Conservation (phyloP, 2,888 invertebrate genomes). For the Tetheella fluctuosa region DNA sequence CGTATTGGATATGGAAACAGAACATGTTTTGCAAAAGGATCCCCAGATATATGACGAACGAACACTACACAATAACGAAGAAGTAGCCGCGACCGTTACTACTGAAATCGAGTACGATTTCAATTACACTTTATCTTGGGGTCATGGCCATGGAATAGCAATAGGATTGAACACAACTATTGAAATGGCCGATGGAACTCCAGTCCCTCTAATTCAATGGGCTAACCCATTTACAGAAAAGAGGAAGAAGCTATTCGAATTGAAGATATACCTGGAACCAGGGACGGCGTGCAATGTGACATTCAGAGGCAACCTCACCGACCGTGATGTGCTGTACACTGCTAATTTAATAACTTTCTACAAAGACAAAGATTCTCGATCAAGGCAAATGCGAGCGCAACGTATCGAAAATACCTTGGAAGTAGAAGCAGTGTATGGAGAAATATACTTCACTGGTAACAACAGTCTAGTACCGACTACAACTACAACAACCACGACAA, state of each 20-base stretch:
- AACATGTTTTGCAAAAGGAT: slow-evolving; percentile 75
- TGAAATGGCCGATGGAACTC: slow-evolving; percentile 82
- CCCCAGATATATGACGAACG: slow-evolving; percentile 82
- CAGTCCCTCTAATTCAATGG: slow-evolving; percentile 87
- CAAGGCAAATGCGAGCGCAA: slow-evolving; percentile 85
- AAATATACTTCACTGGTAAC: slow-evolving; percentile 90
- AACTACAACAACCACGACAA: slow-evolving; percentile 85
- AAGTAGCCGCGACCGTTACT: slow-evolving; percentile 85
- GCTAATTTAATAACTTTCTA: slow-evolving; percentile 89
- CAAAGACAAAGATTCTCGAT: slow-evolving; percentile 83
- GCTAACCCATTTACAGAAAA: slow-evolving; percentile 84
- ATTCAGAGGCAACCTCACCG: slow-evolving; percentile 88
- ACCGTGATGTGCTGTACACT: slow-evolving; percentile 89
- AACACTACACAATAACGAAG: slow-evolving; percentile 81
- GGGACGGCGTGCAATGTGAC: slow-evolving; percentile 94
- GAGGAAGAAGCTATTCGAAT: slow-evolving; percentile 83
- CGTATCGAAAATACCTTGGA: slow-evolving; percentile 88
- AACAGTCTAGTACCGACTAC: slow-evolving; percentile 91
- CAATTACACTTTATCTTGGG: slow-evolving; percentile 90
- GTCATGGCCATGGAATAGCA: slow-evolving; percentile 89
- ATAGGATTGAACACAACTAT: slow-evolving; percentile 88
- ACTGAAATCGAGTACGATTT: slow-evolving; percentile 90
- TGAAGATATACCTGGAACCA: slow-evolving; percentile 87
- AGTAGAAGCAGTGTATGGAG: slow-evolving; percentile 89
- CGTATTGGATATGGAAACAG: slow-evolving; percentile 83